These are phyloP conservation scores for Tetramorium bicarinatum DNA, from an alignment of 2,888 invertebrate species.

Conservation along the genomic window DNA sequence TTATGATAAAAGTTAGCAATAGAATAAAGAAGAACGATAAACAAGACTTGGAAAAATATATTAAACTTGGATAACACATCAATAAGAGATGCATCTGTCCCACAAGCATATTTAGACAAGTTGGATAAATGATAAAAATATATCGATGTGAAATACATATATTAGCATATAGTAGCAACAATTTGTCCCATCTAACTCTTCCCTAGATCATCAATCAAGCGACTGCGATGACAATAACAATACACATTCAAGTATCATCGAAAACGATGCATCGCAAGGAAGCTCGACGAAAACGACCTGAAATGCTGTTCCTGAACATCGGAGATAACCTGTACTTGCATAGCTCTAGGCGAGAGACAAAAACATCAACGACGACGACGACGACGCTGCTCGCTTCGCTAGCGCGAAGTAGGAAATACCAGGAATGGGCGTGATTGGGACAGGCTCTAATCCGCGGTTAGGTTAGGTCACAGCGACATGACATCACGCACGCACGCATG, in stretches of 20 bases:
- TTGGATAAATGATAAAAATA: neutral
- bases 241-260: neutral
- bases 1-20: neutral
- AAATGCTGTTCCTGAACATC: neutral
- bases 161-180: neutral
- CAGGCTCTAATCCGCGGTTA: conserved; percentile 72
- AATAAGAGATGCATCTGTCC: neutral
- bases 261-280: neutral
- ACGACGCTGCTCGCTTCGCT: conserved; percentile 50
- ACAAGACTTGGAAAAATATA: neutral
- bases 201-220: neutral
- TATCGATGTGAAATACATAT: neutral
- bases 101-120: neutral
- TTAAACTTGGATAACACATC: no score
- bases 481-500: conserved; percentile 74
- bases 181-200: neutral
- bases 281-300: neutral
- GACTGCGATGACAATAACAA: neutral
- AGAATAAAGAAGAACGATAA: neutral
- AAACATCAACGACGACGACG: conserved; percentile 53
- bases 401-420: conserved; percentile 73
- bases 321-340: neutral
- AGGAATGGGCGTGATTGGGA: conserved; percentile 84
- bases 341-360: conserved; percentile 17
- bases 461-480: conserved; percentile 82